phyloP scores from a whole-genome alignment of 2,888 invertebrate species.

The Elysia crispata region DNA sequence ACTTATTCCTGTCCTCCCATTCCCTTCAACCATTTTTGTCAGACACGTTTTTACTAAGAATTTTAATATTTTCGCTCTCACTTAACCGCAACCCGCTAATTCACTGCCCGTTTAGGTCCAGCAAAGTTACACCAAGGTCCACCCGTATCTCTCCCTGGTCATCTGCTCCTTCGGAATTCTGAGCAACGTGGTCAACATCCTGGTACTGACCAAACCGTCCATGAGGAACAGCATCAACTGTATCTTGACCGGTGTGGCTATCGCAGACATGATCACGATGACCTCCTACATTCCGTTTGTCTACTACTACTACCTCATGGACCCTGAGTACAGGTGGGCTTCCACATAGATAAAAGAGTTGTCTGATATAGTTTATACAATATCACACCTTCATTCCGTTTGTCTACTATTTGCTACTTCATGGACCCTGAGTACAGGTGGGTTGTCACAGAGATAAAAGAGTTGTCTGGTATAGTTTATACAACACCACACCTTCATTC shows the following conservation, averaged over 20 bases:
- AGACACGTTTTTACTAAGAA: too few relatives aligned
- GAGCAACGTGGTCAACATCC: conserved; percentile 93
- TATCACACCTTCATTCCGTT: background rate
- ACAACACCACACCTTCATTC: background rate
- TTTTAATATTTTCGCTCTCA: background rate
- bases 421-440: too few relatives aligned
- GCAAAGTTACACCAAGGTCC: conserved; percentile 79
- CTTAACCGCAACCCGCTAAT: conserved; percentile 6
- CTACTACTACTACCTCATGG: conserved; percentile 80
- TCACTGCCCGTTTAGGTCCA: conserved; percentile 47
- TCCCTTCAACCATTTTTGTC: too few relatives aligned
- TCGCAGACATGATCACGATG: conserved; percentile 93
- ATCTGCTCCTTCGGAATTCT: conserved; percentile 93
- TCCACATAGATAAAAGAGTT: background rate
- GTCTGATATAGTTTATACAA: too few relatives aligned
- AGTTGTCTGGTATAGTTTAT: background rate
- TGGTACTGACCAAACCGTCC: conserved; percentile 88
- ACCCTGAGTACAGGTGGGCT: conserved; percentile 39
- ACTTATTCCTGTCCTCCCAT: too few relatives aligned
- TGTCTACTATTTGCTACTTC: conserved; percentile 9
- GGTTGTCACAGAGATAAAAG: too few relatives aligned
- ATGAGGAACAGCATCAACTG: conserved; percentile 93
- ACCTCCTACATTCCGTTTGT: conserved; percentile 92
- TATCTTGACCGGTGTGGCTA: conserved; percentile 89
- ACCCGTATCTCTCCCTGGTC: conserved; percentile 89